Evolutionary conservation across 2,888 invertebrate genomes (phyloP).

Genomic region (Tuberolachnus salignus): DNA sequence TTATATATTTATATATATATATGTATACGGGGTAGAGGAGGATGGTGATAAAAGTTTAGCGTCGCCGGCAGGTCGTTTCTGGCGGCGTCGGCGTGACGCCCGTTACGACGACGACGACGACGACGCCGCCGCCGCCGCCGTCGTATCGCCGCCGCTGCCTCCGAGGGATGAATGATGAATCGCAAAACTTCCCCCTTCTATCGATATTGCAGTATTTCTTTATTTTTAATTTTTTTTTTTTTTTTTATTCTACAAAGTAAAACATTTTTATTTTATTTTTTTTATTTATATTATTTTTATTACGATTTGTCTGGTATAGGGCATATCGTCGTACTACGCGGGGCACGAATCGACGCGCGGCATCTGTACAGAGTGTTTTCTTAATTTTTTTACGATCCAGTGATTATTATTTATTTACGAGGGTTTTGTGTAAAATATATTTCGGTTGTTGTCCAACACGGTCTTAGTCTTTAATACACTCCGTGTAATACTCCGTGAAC

Average conservation of each 20-base stretch:
- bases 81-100: conserved; percentile 45
- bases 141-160: conserved; percentile 25
- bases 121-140: conserved; percentile 37
- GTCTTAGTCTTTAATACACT: too few species aligned
- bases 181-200: conserved; percentile 46
- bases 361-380: too few species aligned
- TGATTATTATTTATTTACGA: too few species aligned
- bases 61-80: conserved; percentile 53
- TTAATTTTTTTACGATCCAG: too few species aligned
- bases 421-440: too few species aligned
- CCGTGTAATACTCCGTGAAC: too few species aligned
- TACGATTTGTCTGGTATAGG: too few species aligned
- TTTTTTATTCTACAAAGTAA: conserved; percentile 11
- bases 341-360: neutral
- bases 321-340: neutral
- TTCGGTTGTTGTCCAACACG: too few species aligned
- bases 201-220: conserved; percentile 33
- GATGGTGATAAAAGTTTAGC: conserved; percentile 48
- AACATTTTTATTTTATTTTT: conserved; percentile 25
- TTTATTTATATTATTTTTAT: neutral
- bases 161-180: conserved; percentile 38
- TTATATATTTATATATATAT: conserved; percentile 17
- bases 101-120: too few species aligned
- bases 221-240: neutral
- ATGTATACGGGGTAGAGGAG: conserved; percentile 2